Evolutionary conservation across 2,113 vertebrate species (phyloP), one percentile per base, ranked within the genome.

Genomic region (Dolichallabes microphthalmus): DNA sequence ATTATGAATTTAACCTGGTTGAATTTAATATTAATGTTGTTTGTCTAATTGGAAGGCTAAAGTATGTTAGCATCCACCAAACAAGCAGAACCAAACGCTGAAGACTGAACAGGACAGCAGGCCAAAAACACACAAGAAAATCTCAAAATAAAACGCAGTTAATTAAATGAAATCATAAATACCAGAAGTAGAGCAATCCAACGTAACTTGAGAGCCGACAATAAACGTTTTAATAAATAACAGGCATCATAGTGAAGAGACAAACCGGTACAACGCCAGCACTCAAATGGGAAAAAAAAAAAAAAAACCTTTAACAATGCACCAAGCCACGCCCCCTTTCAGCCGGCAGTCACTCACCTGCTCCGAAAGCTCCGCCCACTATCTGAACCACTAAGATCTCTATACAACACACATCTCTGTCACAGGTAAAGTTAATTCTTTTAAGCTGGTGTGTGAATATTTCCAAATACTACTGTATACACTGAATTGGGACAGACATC

Each of bases 241-340:
- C 50, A 73, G 22, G 27, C 75, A 85, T 83, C 11, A 10, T 63
- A n/a, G 55, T 58, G 13, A 19, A 17, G 30, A 45, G 30, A 7
- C 55, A 75, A 30, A 66, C 50, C 35, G 27, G 45, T 15, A 14
- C 73, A 58, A 66, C 68, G 25, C 81, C 69, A 71, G 82, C 80
- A 19, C 64, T 30, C 11, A 4, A 58, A 25, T 77, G 17, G 17
- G 32, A 71, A 35, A 1, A n/a, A 81, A 35, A 35, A 35, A 35
- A 35, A 35, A 35, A 35, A 35, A 35, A 35, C 32, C 32, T 86
- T 88, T 76, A 86, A 84, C 68, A n/a, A 83, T 61, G 71, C 61
- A 2, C 53, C 1, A 52, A 52, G 39, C 52, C 85, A 83, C 87
- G 61, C 87, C 87, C 83, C 58, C 52, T 64, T 27, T 12, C 0